These are phyloP conservation scores for Sebastes alutus DNA, from an alignment of 2,797 vertebrate genomes.

Conservation along the genomic window DNA sequence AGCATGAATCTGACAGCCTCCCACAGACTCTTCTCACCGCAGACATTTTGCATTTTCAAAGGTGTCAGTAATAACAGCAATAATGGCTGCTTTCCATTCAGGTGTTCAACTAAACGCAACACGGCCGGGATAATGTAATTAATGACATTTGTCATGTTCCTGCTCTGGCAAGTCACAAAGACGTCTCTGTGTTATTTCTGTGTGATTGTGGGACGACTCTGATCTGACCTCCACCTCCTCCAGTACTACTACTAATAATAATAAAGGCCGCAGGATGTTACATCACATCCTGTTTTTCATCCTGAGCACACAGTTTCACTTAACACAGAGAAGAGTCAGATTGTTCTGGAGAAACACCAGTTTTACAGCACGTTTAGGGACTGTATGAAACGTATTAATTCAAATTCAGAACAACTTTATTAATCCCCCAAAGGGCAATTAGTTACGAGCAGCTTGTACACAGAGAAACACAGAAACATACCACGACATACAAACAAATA, in stretches of 20 bases:
- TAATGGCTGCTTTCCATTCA: conserved; percentile 13
- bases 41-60: conserved; percentile 30
- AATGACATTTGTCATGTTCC: neutral
- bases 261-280: conserved; percentile 49
- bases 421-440: too few relatives aligned
- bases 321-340: neutral
- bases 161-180: neutral
- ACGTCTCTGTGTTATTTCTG: neutral
- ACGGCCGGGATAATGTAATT: neutral
- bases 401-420: too few relatives aligned
- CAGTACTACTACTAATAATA: conserved; percentile 48
- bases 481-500: too few relatives aligned
- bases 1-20: conserved; percentile 43
- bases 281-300: conserved; percentile 72
- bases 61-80: conserved; percentile 14
- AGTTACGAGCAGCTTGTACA: too few relatives aligned
- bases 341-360: neutral
- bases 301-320: neutral
- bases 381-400: neutral
- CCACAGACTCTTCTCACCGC: conserved; percentile 45
- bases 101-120: neutral
- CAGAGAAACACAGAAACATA: too few relatives aligned
- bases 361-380: neutral
- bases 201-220: neutral
- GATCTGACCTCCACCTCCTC: conserved; percentile 49